phyloP scores from a whole-genome alignment of 2,797 vertebrate species.

The Falco rusticolus region DNA sequence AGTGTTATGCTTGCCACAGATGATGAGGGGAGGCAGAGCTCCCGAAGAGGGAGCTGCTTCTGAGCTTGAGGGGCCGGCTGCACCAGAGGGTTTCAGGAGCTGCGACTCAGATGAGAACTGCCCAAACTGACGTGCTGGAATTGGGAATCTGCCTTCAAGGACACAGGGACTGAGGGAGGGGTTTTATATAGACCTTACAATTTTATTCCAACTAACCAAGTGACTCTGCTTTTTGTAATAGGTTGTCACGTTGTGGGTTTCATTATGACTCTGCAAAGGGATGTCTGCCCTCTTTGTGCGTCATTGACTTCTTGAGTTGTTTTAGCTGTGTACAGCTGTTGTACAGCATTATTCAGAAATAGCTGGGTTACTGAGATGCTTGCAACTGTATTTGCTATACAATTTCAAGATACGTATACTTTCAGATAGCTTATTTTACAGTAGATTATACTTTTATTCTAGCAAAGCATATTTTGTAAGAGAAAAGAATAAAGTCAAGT shows the following conservation, averaged over 20 bases:
- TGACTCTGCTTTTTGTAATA: neutral
- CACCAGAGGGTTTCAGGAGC: neutral
- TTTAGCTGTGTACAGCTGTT: neutral
- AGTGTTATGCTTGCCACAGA: rapidly evolving
- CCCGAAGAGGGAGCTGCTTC: neutral
- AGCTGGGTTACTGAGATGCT: neutral
- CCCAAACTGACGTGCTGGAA: neutral
- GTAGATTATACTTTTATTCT: neutral
- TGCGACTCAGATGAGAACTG: neutral
- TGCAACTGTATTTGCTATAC: neutral
- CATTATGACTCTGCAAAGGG: neutral
- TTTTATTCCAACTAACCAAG: neutral
- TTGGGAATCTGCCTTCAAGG: neutral
- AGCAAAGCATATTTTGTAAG: neutral
- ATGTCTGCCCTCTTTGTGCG: neutral
- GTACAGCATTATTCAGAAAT: neutral
- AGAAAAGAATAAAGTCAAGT: neutral
- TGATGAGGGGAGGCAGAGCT: neutral
- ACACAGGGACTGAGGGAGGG: neutral
- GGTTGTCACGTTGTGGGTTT: neutral
- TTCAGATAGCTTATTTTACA: neutral
- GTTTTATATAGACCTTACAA: neutral
- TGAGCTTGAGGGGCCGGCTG: neutral
- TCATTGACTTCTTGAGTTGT: neutral
- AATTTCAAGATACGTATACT: neutral